Evolutionary conservation across 2,888 invertebrate species (phyloP).

Genomic region (Chloroclystis v-ata): DNA sequence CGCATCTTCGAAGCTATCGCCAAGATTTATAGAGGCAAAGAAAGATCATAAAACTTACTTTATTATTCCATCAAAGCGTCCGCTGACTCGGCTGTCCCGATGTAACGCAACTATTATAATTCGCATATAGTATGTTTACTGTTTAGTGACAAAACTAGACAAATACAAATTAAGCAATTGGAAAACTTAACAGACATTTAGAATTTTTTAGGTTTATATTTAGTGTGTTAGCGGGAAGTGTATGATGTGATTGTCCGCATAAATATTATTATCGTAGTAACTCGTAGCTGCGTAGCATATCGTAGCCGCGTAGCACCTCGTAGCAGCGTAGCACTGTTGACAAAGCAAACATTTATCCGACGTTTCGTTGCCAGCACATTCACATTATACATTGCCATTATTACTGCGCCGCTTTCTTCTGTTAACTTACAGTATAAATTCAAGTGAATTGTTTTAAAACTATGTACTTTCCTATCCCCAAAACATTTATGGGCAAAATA

Average conservation of each 20-base stretch:
- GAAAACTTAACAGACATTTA: too few relatives aligned
- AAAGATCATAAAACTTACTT: slow-evolving; percentile 60
- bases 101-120: slow-evolving; percentile 39
- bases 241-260: too few relatives aligned
- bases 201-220: too few relatives aligned
- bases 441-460: background rate
- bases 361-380: slow-evolving; percentile 12
- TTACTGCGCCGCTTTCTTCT: slow-evolving; percentile 7
- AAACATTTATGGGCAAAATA: background rate
- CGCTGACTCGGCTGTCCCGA: slow-evolving; percentile 40
- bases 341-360: slow-evolving; percentile 36
- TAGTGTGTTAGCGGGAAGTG: too few relatives aligned
- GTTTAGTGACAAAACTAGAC: background rate
- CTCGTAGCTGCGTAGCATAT: background rate
- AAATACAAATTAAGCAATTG: background rate
- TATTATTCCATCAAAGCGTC: slow-evolving; percentile 60
- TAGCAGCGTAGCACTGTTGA: slow-evolving; percentile 34
- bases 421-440: background rate
- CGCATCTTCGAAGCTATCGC: slow-evolving; percentile 49
- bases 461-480: too few relatives aligned
- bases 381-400: slow-evolving; percentile 8
- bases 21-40: slow-evolving; percentile 52
- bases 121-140: slow-evolving; percentile 30
- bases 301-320: slow-evolving; percentile 30
- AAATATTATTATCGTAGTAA: background rate